Evolutionary conservation across 2,797 vertebrate species (phyloP), one percentile per base, ranked within the genome.

Genomic region (Notoglanidium macrostoma): DNA sequence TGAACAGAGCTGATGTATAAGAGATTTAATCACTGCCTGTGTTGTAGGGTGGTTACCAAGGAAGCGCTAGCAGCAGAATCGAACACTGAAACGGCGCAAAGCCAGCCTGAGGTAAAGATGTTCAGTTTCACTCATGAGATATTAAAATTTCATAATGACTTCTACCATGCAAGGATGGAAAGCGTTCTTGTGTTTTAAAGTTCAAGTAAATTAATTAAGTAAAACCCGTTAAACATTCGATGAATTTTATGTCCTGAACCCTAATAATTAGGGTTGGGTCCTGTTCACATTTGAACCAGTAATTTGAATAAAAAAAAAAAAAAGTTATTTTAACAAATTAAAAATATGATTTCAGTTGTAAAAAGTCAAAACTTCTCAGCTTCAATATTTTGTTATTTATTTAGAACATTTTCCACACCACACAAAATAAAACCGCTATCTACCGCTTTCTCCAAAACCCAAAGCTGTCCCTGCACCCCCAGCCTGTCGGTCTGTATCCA

Each of bases 21-120:
- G 51, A 40, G 8, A 51, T 46, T 35, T 1, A 19, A 51, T 81
- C 5, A 83, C 3, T 76, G 51, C 1, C 19, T 65, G 5, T 86
- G 5, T 88, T 88, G 12, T 83, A 82, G 3, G 55, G 93, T 94
- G 0, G 12, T 88, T 63, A 29, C 14, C 2, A 70, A 89, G 0
- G 80, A 87, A 51, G 85, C 65, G n/a, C 80, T 49, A 29, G 23
- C 87, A 23, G 89, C 83, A 59, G 19, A 91, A 57, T 51, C 57
- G 11, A 59, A 32, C 21, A 21, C 46, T 44, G 88, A 89, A 63
- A 77, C 85, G 9, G 21, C 29, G 0, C 17, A 85, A 0, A 8
- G 79, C 68, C 40, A 19, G 40, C 46, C 87, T 81, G 61, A 92
- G 91, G 95, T 95, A 90, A 85, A 29, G 46, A 49, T 23, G 23